These are phyloP conservation scores for Zaprionus capensis DNA, from an alignment of 1,140 invertebrate species.

Conservation along the genomic window DNA sequence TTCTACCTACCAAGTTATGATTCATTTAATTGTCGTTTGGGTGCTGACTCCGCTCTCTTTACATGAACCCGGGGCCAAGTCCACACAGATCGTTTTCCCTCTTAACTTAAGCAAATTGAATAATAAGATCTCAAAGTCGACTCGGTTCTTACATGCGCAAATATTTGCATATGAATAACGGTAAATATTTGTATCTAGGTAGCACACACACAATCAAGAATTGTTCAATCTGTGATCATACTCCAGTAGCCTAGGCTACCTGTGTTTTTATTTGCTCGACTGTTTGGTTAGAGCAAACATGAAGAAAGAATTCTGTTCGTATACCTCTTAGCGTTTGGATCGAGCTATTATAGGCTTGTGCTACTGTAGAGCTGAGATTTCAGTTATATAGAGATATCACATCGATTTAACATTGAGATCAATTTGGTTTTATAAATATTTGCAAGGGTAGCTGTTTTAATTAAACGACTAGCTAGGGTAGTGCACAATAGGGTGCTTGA, in stretches of 20 bases:
- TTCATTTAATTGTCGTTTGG: constrained; percentile 4
- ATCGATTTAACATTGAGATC: not conserved
- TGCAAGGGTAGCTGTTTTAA: not conserved
- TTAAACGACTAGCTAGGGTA: not conserved
- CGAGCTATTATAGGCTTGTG: not conserved
- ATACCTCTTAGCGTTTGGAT: not conserved
- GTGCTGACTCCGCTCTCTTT: constrained; percentile 43
- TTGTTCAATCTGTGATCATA: constrained; percentile 71
- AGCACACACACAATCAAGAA: constrained; percentile 78
- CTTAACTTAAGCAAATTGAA: constrained; percentile 53
- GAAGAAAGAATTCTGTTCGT: constrained; percentile 18
- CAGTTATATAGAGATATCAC: not conserved
- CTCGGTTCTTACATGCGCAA: constrained; percentile 43
- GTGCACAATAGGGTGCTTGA: not conserved
- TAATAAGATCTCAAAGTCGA: constrained; percentile 63
- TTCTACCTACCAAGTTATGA: not conserved
- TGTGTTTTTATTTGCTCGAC: constrained; percentile 70
- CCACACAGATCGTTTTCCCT: constrained; percentile 39
- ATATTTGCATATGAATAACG: constrained; percentile 67
- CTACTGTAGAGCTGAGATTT: not conserved
- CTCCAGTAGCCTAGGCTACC: constrained; percentile 52
- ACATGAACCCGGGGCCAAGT: constrained; percentile 57
- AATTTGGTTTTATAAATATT: not conserved
- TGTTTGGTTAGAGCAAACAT: constrained; percentile 64
- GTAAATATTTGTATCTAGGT: constrained; percentile 65